These are phyloP conservation scores for Lontra canadensis DNA, from an alignment of 2,113 vertebrate genomes.

Conservation along the genomic window DNA sequence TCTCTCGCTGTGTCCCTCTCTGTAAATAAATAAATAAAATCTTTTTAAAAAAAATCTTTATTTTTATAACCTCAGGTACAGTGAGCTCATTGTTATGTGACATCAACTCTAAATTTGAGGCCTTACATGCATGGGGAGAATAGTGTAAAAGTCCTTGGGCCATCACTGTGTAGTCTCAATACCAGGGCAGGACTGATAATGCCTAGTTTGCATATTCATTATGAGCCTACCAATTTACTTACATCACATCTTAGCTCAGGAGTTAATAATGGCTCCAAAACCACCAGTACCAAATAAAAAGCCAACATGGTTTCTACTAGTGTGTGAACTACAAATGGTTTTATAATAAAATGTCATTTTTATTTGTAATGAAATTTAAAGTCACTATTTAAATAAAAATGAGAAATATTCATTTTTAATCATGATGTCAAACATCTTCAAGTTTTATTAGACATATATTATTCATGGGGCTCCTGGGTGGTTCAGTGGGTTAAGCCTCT, in stretches of 20 bases:
- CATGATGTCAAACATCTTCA: neutral
- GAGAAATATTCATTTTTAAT: neutral
- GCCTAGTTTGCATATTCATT: neutral
- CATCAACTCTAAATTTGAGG: neutral
- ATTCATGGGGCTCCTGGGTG: too few species aligned
- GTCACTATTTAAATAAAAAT: neutral
- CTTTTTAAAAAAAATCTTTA: neutral
- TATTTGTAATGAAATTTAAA: neutral
- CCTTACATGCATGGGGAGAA: neutral
- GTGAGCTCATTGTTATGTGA: neutral
- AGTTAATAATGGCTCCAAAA: neutral
- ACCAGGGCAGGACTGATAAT: neutral
- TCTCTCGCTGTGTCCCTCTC: too few species aligned
- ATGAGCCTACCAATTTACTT: neutral
- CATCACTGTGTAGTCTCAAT: neutral
- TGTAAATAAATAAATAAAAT: too few species aligned
- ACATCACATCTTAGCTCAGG: neutral
- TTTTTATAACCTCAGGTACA: neutral
- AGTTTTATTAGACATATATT: neutral
- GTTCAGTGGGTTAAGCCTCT: too few species aligned
- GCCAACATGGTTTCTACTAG: neutral
- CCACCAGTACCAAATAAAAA: neutral
- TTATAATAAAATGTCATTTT: neutral
- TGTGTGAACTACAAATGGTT: neutral
- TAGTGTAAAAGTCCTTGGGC: neutral